Evolutionary conservation across 1,140 invertebrate genomes (phyloP).

Genomic region (Ips nitidus): DNA sequence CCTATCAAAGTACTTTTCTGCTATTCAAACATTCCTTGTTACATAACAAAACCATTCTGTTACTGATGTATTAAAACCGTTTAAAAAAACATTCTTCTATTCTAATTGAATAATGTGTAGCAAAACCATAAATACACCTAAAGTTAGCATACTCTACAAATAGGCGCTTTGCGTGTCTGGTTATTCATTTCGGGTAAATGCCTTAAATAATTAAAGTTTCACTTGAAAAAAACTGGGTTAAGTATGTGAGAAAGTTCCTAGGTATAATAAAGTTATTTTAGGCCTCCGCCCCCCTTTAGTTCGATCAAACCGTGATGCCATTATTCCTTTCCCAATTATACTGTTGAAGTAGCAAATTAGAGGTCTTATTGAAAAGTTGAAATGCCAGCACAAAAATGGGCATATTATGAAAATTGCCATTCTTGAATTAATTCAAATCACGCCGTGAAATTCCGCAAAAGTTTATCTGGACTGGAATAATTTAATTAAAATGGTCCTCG

Average conservation of each 20-base stretch:
- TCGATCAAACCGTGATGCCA: neutral
- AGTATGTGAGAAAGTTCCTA: conserved; percentile 2
- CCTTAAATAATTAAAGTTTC: conserved; percentile 1
- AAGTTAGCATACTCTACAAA: neutral
- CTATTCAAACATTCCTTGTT: too few species aligned
- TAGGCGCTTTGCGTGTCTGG: neutral
- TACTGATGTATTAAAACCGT: too few species aligned
- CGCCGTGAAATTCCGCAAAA: neutral
- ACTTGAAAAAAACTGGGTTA: neutral
- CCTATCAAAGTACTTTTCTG: too few species aligned
- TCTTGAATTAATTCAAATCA: neutral
- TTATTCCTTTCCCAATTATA: neutral
- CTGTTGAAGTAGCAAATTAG: neutral
- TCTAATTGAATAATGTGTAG: too few species aligned
- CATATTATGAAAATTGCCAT: neutral
- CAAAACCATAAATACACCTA: too few species aligned
- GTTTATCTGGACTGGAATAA: conserved; percentile 2
- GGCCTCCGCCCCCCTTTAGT: neutral
- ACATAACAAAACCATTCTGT: too few species aligned
- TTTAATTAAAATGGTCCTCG: conserved; percentile 3
- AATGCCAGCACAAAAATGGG: neutral
- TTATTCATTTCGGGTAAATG: neutral
- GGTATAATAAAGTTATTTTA: neutral
- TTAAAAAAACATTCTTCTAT: too few species aligned
- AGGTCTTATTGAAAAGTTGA: neutral